Evolutionary conservation across 2,113 vertebrate species (phyloP).

Genomic region (Otis tarda): DNA sequence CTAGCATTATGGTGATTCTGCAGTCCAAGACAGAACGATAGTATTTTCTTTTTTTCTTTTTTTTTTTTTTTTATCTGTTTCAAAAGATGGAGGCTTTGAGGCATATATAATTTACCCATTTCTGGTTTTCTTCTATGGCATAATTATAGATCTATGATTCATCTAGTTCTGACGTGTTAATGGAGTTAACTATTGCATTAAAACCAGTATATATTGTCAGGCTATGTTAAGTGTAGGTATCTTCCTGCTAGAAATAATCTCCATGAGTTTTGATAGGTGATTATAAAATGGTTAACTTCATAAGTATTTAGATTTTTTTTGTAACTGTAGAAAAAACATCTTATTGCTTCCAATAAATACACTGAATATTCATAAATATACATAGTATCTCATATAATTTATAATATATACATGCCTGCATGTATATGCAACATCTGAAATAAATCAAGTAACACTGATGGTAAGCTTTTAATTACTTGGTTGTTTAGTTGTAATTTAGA

Average conservation of each 20-base stretch:
- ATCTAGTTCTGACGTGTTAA: slow-evolving; percentile 22
- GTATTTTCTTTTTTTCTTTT: fast-evolving
- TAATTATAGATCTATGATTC: slow-evolving; percentile 35
- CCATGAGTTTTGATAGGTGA: background rate
- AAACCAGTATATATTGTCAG: background rate
- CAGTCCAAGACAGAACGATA: background rate
- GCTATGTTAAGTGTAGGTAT: background rate
- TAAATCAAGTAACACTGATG: background rate
- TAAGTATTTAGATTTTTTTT: background rate
- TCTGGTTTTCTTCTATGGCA: background rate
- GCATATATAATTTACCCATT: background rate
- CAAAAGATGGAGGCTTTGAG: slow-evolving; percentile 14
- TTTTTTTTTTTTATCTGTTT: background rate
- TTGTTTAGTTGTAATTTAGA: background rate
- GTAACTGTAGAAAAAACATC: background rate
- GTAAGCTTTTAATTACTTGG: background rate
- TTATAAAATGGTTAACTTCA: background rate
- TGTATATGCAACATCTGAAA: background rate
- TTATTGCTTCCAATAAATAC: background rate
- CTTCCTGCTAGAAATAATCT: background rate
- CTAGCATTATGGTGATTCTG: background rate
- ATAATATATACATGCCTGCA: background rate
- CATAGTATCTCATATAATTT: background rate
- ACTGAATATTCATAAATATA: background rate
- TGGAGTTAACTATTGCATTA: background rate